Evolutionary conservation across 2,888 invertebrate species (phyloP).

Genomic region (Bellardia bayeri): DNA sequence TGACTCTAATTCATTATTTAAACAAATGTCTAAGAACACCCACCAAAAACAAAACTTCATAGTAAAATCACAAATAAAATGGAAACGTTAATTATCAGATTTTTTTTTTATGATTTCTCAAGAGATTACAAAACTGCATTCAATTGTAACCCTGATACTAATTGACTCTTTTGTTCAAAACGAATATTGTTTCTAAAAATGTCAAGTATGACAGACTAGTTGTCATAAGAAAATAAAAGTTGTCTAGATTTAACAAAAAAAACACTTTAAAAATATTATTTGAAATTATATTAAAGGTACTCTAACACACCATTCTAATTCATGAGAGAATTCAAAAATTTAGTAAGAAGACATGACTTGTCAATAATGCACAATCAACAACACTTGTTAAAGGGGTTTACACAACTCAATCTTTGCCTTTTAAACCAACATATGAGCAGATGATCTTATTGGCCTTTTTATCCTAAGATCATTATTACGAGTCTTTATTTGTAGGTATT

Average conservation of each 20-base stretch:
- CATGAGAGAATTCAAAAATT: slow-evolving; percentile 14
- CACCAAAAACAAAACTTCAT: neutral
- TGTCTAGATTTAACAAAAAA: slow-evolving; percentile 1
- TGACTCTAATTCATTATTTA: slow-evolving; percentile 22
- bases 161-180: slow-evolving; percentile 40
- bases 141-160: slow-evolving; percentile 8
- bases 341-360: slow-evolving; percentile 53
- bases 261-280: neutral
- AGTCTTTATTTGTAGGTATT: neutral
- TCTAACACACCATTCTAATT: neutral
- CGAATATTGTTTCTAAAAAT: slow-evolving; percentile 23
- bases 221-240: slow-evolving; percentile 19
- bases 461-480: slow-evolving; percentile 21
- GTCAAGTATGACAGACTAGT: slow-evolving; percentile 47
- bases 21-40: slow-evolving; percentile 38
- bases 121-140: slow-evolving; percentile 7
- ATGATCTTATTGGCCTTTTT: slow-evolving; percentile 51
- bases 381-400: slow-evolving; percentile 44
- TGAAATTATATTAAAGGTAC: slow-evolving; percentile 23
- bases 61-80: neutral
- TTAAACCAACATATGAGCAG: neutral
- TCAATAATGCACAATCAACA: slow-evolving; percentile 49
- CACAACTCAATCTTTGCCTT: slow-evolving; percentile 17
- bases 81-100: slow-evolving; percentile 7
- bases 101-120: neutral